Evolutionary conservation across 2,113 vertebrate species (phyloP), one percentile per base, ranked within the genome.

Genomic region (Xenopus borealis): DNA sequence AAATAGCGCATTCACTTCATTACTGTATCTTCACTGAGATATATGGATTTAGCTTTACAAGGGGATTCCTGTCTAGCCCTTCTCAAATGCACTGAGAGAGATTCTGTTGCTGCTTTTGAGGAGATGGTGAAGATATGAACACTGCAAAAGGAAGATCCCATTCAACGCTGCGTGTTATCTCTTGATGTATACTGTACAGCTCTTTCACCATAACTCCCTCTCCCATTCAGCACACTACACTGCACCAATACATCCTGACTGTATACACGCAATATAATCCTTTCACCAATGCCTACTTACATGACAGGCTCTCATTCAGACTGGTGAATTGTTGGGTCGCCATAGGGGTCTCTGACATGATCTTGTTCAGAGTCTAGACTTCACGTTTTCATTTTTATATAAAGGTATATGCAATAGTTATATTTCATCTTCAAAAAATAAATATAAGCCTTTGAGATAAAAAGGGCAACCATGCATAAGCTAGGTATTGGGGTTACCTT

Each of bases 91-190:
- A 14, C 0, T 13, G 18, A 75, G 72, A 61, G 53, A 65, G 72
- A 61, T 75, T 62, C 33, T 40, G 64, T 75, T 75, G 65, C 65
- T n/a, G 61, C 53, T 68, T 68, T 61, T 55, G 72, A 57, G 59
- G 18, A 53, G 65, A 52, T 59, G 45, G 72, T 68, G 68, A 75
- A 67, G 64, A 47, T 19, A 74, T 61, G 72, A 63, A 74, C 66
- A 74, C 67, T 67, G 47, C 23, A 66, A 57, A 20, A 19, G 44
- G 52, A 50, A 50, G 14, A 50, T 50, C 2, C 14, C 47, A 50
- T 50, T 50, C 47, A 50, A 50, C 47, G 14, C 47, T 27, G n/a
- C 4, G 30, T 14, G 1, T 50, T 50, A 50, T 50, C 47, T 50
- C 14, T 50, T 3, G 14, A 50, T 50, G 47, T 50, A 50, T 16